Evolutionary conservation across 2,888 invertebrate genomes (phyloP), one percentile per base, ranked within the genome.

Genomic region (Drosophila borborema): DNA sequence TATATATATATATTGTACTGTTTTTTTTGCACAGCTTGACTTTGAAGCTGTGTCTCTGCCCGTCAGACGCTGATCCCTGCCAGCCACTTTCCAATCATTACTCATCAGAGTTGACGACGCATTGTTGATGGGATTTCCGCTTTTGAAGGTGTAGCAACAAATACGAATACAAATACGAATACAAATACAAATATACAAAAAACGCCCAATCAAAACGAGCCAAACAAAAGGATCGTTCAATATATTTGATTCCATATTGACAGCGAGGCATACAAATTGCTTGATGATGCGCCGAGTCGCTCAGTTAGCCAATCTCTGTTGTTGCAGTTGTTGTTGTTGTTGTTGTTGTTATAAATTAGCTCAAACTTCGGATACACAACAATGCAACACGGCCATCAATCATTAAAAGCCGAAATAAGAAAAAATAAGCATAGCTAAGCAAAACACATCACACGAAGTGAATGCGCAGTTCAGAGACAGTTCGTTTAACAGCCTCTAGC

Each of bases 251-350:
- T 81, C 60, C 72, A 74, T 90, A 90, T 86, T 90, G 91, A 86
- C 86, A 90, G 91, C 65, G 90, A 77, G 67, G 77, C 90, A 89
- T 87, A 86, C 86, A 86, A 90, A 86, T 86, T 76, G 77, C 82
- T 66, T 74, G 82, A 80, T 71, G 80, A 82, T 82, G 72, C 71
- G 62, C 43, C 63, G 66, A 54, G 40, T 61, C 59, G 59, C 65
- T 64, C 71, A 75, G 69, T 80, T 58, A 63, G 75, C 62, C 79
- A 82, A 63, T 64, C 49, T 80, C 41, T 41, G 43, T 28, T 28
- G 38, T 38, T 48, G 16, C 2, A 23, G 46, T 28, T 23, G 48
- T 41, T 55, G 49, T 53, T 72, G 48, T 49, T 70, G 40, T 3
- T 62, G 68, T 84, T 83, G 81, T 83, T 83, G 80, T 84, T 87